phyloP scores from a whole-genome alignment of 35 echinoderm and acorn worm genomes.

The Stichopus chloronotus region DNA sequence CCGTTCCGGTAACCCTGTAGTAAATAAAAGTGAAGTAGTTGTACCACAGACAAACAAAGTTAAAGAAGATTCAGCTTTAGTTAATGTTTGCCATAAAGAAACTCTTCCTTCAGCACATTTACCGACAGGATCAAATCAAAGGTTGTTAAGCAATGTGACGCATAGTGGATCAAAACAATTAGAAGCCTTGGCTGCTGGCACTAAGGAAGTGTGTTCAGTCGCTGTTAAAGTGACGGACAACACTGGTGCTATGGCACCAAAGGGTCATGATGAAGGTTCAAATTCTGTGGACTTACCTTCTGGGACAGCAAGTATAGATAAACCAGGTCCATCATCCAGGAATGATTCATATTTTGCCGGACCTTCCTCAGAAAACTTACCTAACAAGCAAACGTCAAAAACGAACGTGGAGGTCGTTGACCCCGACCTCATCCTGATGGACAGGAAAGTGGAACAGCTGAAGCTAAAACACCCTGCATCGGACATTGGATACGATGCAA shows the following conservation, averaged over 20 bases:
- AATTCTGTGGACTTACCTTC: not conserved
- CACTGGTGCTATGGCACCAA: not conserved
- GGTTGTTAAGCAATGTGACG: not conserved
- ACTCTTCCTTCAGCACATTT: too few species aligned
- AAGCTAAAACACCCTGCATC: not conserved
- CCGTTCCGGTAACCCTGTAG: not conserved
- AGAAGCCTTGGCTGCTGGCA: not conserved
- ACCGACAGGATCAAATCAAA: not conserved
- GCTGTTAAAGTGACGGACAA: not conserved
- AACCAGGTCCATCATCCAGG: not conserved
- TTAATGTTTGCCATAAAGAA: too few species aligned
- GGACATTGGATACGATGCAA: conserved; percentile 66
- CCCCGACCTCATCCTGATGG: not conserved
- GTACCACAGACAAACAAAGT: not conserved
- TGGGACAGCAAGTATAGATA: not conserved
- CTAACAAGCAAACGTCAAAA: not conserved
- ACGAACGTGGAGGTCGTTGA: not conserved
- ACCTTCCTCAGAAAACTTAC: not conserved
- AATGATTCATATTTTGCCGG: not conserved
- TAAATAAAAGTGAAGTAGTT: not conserved
- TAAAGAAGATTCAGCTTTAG: not conserved
- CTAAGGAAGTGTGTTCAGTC: not conserved
- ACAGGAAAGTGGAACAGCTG: not conserved
- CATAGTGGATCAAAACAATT: not conserved
- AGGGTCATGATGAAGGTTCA: not conserved